These are phyloP conservation scores for Xiphias gladius DNA, from an alignment of 2,113 vertebrate species.

Conservation along the genomic window DNA sequence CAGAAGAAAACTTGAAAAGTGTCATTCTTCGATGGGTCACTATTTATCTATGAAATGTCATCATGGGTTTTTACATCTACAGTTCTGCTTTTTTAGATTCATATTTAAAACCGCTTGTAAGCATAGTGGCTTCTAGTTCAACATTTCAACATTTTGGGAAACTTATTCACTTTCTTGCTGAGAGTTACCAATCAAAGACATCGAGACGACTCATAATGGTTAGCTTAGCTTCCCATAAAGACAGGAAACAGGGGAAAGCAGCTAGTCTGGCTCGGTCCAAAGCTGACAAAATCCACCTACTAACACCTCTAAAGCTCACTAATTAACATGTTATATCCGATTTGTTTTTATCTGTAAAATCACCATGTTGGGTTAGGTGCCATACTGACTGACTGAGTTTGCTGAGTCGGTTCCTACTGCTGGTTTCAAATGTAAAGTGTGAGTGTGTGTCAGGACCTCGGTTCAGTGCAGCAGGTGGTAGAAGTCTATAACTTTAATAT, in stretches of 20 bases:
- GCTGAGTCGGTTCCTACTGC: neutral
- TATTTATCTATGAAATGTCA: neutral
- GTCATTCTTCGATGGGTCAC: neutral
- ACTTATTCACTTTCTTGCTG: too few species aligned
- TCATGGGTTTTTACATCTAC: neutral
- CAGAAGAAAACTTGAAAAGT: neutral
- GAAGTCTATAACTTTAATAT: constrained; percentile 27
- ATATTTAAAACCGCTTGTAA: neutral
- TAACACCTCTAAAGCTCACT: too few species aligned
- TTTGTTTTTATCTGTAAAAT: too few species aligned
- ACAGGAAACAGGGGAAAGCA: too few species aligned
- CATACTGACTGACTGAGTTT: neutral
- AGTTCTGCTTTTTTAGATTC: neutral
- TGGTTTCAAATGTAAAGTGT: neutral
- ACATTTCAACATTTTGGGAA: neutral
- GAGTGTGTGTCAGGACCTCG: neutral
- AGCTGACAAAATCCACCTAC: too few species aligned
- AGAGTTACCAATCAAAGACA: too few species aligned
- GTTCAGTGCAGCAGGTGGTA: constrained; percentile 27
- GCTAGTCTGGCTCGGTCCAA: too few species aligned
- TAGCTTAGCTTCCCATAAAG: neutral
- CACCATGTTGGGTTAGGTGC: too few species aligned
- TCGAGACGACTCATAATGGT: too few species aligned
- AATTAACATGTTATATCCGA: too few species aligned
- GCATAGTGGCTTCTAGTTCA: neutral